Conservation (phyloP, 2,888 invertebrate species). For the Drosophila imparisetae region DNA sequence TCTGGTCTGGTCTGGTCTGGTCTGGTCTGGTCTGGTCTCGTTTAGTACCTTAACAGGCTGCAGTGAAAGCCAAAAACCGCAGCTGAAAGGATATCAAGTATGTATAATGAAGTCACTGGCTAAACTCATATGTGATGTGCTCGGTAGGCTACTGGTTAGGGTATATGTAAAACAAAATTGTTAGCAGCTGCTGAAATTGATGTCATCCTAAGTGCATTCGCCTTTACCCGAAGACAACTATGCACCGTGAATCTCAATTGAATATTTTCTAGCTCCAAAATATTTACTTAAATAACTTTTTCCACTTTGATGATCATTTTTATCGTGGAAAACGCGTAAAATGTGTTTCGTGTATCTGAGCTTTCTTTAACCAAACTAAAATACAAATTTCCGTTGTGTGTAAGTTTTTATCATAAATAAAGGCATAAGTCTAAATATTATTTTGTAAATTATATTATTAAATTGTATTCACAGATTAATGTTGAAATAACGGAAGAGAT, state of each 20-base stretch:
- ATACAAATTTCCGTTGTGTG: neutral
- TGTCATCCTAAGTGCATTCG: constrained; percentile 63
- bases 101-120: constrained; percentile 11
- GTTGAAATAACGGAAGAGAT: neutral
- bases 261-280: neutral
- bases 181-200: constrained; percentile 60
- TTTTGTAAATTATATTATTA: neutral
- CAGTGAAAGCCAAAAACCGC: constrained; percentile 33
- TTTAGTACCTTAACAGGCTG: constrained; percentile 31
- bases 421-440: neutral
- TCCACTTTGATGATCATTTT: neutral
- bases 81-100: constrained; percentile 40
- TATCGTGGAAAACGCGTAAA: neutral
- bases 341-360: neutral
- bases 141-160: neutral
- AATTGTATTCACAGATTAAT: neutral
- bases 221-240: constrained; percentile 35
- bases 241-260: neutral
- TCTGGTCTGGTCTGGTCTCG: neutral
- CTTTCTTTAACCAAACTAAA: neutral
- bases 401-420: no score
- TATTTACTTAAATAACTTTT: neutral
- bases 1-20: neutral
- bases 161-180: constrained; percentile 46
- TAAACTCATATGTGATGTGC: neutral